Conservation (phyloP, 2,888 invertebrate genomes). For the Leptinotarsa haldemani region DNA sequence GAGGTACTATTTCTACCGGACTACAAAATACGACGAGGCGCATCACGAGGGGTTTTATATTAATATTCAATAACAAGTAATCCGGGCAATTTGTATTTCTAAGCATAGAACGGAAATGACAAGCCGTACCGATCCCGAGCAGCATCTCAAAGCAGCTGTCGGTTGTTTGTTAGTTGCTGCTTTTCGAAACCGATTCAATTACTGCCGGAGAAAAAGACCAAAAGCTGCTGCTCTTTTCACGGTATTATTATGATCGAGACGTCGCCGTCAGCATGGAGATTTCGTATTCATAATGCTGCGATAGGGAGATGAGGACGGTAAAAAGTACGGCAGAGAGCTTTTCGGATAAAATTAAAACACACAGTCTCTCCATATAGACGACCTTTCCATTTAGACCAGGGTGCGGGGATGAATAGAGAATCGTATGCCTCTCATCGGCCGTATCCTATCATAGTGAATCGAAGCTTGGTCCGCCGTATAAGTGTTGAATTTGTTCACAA, state of each 20-base stretch:
- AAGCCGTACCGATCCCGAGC: constrained; percentile 19
- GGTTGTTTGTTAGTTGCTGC: constrained; percentile 42
- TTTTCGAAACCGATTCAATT: constrained; percentile 42
- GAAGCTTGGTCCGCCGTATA: too few relatives aligned
- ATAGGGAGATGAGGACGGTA: constrained; percentile 31
- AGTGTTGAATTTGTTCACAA: too few relatives aligned
- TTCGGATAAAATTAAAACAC: constrained; percentile 56
- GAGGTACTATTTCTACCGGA: background rate
- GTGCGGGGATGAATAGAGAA: background rate
- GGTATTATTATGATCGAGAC: constrained; percentile 51
- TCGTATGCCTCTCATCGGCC: background rate
- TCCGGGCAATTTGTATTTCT: constrained; percentile 17
- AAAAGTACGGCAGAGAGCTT: constrained; percentile 35
- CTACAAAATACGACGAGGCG: background rate
- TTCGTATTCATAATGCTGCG: constrained; percentile 52
- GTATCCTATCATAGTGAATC: too few relatives aligned
- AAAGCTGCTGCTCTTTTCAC: constrained; percentile 45
- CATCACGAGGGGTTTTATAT: constrained; percentile 5
- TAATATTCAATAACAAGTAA: constrained; percentile 20
- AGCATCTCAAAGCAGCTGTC: constrained; percentile 21
- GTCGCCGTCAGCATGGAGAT: constrained; percentile 46
- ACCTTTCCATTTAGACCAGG: constrained; percentile 32
- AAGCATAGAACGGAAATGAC: constrained; percentile 19
- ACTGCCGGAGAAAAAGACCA: constrained; percentile 40
- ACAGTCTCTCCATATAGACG: constrained; percentile 50